A percentile compares a stretch with the other conserved stretches of the same genome.
Evolutionary conservation across 1,140 invertebrate species (phyloP).

Genomic region (Bursaphelenchus mucronatus): DNA sequence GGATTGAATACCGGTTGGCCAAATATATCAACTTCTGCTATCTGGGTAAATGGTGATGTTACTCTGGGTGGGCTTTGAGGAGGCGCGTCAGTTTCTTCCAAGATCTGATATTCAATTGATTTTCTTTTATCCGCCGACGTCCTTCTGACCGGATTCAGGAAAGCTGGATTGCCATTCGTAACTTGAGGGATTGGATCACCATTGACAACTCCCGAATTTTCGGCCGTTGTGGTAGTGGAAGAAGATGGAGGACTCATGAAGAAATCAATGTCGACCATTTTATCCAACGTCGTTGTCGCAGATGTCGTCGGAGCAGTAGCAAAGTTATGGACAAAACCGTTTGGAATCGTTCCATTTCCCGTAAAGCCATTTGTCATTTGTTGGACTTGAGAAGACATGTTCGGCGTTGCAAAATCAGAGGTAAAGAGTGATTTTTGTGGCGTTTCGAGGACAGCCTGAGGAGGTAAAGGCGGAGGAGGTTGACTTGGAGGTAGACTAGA

Average conservation of each 20-base stretch:
- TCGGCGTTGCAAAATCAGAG: too few species aligned
- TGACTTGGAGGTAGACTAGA: constrained; percentile 27
- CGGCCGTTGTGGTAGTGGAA: neutral
- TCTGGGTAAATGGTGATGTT: constrained; percentile 23
- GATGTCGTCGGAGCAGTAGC: constrained; percentile 8
- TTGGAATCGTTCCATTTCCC: constrained; percentile 1
- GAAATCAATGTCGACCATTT: constrained; percentile 2
- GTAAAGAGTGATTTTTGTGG: neutral
- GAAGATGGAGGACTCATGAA: neutral
- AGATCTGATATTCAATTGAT: constrained; percentile 47
- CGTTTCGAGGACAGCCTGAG: constrained; percentile 13
- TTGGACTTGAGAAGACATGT: too few species aligned
- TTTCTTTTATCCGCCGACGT: constrained; percentile 23
- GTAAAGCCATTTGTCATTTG: constrained; percentile 1
- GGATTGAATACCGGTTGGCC: constrained; percentile 39
- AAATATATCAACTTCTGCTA: constrained; percentile 25
- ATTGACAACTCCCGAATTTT: neutral
- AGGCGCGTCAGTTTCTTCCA: constrained; percentile 42
- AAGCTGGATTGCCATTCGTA: constrained; percentile 13
- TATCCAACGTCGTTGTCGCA: neutral
- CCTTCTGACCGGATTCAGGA: neutral
- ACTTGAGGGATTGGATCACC: constrained; percentile 6
- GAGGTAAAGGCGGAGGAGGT: constrained; percentile 42
- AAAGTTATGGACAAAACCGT: neutral
- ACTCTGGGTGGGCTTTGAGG: constrained; percentile 44